Conservation (phyloP, 2,797 vertebrate genomes). For the Lithobates sylvaticus region DNA sequence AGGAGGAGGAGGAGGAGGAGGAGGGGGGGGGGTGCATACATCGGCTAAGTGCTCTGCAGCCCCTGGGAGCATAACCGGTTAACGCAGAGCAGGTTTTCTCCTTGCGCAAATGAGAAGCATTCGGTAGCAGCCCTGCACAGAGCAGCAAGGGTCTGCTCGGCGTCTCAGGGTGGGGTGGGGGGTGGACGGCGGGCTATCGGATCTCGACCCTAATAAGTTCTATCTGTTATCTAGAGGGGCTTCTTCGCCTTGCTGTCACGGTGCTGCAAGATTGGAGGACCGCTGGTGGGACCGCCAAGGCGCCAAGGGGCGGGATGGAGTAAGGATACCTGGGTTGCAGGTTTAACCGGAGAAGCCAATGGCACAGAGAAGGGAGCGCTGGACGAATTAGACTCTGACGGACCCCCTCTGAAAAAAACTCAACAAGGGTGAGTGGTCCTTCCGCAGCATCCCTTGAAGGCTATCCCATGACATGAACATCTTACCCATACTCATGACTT, state of each 20-base stretch:
- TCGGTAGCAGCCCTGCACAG: neutral
- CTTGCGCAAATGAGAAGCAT: constrained; percentile 9
- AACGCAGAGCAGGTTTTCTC: neutral
- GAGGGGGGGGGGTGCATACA: neutral
- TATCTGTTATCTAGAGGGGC: too few species aligned
- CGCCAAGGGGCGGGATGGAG: constrained; percentile 8
- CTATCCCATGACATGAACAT: too few species aligned
- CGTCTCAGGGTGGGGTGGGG: neutral
- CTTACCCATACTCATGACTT: too few species aligned
- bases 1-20: neutral
- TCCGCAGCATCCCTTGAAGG: too few species aligned
- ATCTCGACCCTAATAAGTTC: neutral
- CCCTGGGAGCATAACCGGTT: neutral
- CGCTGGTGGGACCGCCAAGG: neutral
- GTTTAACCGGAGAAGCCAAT: neutral
- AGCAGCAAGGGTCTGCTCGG: neutral
- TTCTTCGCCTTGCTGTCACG: too few species aligned
- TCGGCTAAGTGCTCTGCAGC: neutral
- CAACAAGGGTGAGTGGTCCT: constrained; percentile 22
- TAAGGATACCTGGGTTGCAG: neutral
- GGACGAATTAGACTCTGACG: constrained; percentile 1
- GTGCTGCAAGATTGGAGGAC: too few species aligned
- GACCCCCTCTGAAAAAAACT: neutral
- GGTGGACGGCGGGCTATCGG: neutral
- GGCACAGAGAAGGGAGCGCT: neutral